Base-by-base conservation (phyloP, 2,797 vertebrate species). In the Micrastur ruficollis region DNA sequence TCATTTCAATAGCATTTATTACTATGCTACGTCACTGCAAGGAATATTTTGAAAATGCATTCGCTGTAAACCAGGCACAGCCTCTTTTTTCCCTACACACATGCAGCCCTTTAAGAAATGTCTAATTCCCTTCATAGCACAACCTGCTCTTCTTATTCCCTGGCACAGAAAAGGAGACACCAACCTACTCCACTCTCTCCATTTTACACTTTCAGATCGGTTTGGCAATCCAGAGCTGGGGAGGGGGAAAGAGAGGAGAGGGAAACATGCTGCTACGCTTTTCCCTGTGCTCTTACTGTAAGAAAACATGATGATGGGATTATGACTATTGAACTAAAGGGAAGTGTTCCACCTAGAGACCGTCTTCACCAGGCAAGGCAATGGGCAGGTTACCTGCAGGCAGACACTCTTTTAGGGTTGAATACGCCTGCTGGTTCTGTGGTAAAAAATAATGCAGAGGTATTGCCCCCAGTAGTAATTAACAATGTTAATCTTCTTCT, bases 341-440 rank as follows among this genome's bases (percentile, higher is more conserved):
- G 86, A 98, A 98, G 98, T 98, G 97, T 98, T 98, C 98, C 98
- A 98, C 98, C 98, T 98, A 98, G 97, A 98, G 97, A 98, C 97
- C 78, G n/a, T 96, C 97, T 98, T 93, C 96, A 63, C 46, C 58
- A 94, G 89, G 90, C 86, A 81, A 87, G 91, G 94, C 58, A 59
- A 68, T 2, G 68, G 89, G 93, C 70, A 95, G 78, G 89, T 65
- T 95, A 94, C 89, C 94, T 91, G 74, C 68, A 81, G 93, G 93
- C 1, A 2, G 71, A 71, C 58, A 16, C 82, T 82, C 86, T 95
- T 91, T 85, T 47, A 95, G 93, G 81, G 90, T 1, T 94, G 76
- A 84, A 87, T 72, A 72, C 8, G 40, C 38, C 96, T 96, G 82
- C 92, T 94, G 94, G 68, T 97, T 79, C 96, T 81, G 52, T 71